Conservation (phyloP, 2,888 invertebrate species). For the Melitaea athalia region DNA sequence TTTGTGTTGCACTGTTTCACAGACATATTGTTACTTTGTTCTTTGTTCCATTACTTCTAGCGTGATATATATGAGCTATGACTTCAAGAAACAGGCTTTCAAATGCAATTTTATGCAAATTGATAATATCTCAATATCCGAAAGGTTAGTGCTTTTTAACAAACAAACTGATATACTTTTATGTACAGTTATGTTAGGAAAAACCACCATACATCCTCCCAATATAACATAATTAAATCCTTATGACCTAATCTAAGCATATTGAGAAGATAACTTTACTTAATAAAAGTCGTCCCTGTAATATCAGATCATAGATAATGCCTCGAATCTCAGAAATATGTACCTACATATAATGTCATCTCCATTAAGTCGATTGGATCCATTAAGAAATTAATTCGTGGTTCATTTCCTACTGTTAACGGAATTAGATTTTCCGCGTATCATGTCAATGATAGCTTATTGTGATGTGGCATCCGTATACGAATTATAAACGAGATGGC, state of each 20-base stretch:
- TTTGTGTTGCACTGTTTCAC: no score
- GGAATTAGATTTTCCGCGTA: slow-evolving; percentile 29
- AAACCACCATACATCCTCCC: neutral
- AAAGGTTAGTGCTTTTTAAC: no score
- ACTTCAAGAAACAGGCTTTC: no score
- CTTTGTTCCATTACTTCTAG: no score
- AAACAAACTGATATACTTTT: no score
- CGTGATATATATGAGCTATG: no score
- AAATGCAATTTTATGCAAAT: no score
- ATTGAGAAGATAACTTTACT: neutral
- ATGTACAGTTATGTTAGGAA: neutral
- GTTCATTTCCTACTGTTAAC: slow-evolving; percentile 24
- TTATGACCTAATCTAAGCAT: neutral
- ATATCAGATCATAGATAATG: neutral
- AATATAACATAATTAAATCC: neutral
- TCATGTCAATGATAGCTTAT: slow-evolving; percentile 1
- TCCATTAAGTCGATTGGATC: slow-evolving; percentile 33
- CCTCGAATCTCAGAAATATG: slow-evolving; percentile 27
- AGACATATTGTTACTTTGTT: no score
- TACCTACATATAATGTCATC: slow-evolving; percentile 35
- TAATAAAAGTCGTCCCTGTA: neutral
- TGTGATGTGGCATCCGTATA: neutral
- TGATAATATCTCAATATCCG: no score
- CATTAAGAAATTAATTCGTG: slow-evolving; percentile 29
- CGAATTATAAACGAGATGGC: neutral